Percentiles rank a stretch among this genome's conserved stretches.
Evolutionary conservation across 2,888 invertebrate genomes (phyloP).

Genomic region (Nomada ruficornis): DNA sequence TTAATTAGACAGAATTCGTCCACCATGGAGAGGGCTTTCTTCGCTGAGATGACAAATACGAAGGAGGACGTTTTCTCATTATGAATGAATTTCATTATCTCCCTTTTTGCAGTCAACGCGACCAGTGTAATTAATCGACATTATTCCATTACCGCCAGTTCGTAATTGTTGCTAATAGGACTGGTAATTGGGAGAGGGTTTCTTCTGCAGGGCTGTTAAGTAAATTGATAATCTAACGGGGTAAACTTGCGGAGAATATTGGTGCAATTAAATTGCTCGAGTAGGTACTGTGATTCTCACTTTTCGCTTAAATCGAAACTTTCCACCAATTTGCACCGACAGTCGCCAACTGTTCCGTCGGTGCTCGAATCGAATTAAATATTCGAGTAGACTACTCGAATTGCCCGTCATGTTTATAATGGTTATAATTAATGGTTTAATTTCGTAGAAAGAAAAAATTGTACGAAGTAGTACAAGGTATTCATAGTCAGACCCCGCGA

Average conservation of each 20-base stretch:
- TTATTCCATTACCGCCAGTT: constrained; percentile 32
- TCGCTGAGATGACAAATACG: constrained; percentile 22
- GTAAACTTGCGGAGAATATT: constrained; percentile 7
- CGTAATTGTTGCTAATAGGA: constrained; percentile 45
- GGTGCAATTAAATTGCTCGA: constrained; percentile 19
- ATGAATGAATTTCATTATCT: constrained; percentile 54
- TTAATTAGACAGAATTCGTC: constrained; percentile 59
- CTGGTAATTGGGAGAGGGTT: constrained; percentile 6
- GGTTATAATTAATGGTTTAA: too few relatives aligned
- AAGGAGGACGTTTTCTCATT: constrained; percentile 33
- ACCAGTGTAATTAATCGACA: constrained; percentile 46
- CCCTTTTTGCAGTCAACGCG: constrained; percentile 17
- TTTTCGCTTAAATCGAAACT: not conserved
- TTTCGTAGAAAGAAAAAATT: too few relatives aligned
- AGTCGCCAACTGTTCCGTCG: not conserved
- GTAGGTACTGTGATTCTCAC: not conserved
- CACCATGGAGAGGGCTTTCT: constrained; percentile 9
- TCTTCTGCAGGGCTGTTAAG: not conserved
- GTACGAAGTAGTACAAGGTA: too few relatives aligned
- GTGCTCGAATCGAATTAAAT: constrained; percentile 3
- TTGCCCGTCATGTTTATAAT: not conserved
- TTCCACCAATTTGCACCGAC: not conserved
- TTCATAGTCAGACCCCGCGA: too few relatives aligned
- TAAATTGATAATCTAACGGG: constrained; percentile 32
- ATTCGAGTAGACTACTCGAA: not conserved